Evolutionary conservation across 2,888 invertebrate genomes (phyloP), one percentile per base, ranked within the genome.

Genomic region (Eupithecia centaureata): DNA sequence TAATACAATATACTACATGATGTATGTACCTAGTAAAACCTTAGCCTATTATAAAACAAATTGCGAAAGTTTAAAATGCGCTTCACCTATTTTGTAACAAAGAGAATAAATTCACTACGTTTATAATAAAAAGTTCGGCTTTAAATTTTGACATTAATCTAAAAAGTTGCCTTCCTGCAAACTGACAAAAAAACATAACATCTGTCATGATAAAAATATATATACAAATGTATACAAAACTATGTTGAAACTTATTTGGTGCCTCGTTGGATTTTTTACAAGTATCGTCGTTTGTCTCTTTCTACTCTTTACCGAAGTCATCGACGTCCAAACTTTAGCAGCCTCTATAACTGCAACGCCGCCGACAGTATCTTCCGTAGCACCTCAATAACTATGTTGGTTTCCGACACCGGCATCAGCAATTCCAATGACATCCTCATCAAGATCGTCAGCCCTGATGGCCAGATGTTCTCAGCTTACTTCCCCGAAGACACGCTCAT

Each of bases 391-490:
- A 60, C 5, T 0, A 92, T 93, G 92, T 73, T 92, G 33, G 85
- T 92, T 0, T 83, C 91, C 0, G 92, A 91, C 18, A 76, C 88
- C 0, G 88, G 86, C 0, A 73, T 86, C 12, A 75, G 74, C 33
- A 80, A 80, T 0, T 70, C 63, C 27, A 84, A 78, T 65, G 90
- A 90, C 42, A 77, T 92, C 10, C 72, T 89, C 0, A 74, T 93
- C 15, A 92, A 90, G 76, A 80, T 93, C 7, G 85, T 93, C 13
- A 88, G 92, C 47, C 90, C 92, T 0, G 92, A 92, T 28, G 92
- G 93, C 0, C 85, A 84, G 30, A 86, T 87, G 0, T 91, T 88
- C 67, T 80, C 84, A 0, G 83, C 87, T 0, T 86, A 84, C 66
- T 92, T 91, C 66, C 18, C 86, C 0, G 91, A 89, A 73, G 90